Evolutionary conservation across 37 sponge, comb jelly and placozoan species (phyloP).

Genomic region (Spongilla lacustris): DNA sequence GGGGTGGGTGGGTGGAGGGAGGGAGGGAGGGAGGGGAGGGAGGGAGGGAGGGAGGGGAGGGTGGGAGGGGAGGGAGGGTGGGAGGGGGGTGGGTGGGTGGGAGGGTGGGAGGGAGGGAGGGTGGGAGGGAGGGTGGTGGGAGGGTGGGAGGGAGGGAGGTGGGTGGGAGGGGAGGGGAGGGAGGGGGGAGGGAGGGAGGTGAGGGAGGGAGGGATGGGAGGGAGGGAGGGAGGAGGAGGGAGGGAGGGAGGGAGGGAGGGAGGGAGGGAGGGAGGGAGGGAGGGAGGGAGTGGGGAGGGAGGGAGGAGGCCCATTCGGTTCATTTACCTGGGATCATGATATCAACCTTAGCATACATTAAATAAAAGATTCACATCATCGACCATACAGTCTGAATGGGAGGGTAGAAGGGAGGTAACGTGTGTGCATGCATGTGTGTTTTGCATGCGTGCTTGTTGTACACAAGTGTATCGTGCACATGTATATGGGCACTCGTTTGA

Average conservation of each 20-base stretch:
- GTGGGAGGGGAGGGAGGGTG: slow-evolving; percentile 3
- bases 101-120: background rate
- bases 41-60: slow-evolving; percentile 8
- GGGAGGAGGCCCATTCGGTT: too few relatives aligned
- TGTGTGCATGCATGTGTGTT: background rate
- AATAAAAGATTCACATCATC: slow-evolving; percentile 91
- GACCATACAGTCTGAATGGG: slow-evolving; percentile 78
- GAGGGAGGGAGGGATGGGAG: background rate
- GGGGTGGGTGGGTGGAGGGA: background rate
- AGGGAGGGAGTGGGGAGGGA: background rate
- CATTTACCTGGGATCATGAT: slow-evolving; percentile 84
- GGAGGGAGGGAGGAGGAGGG: background rate
- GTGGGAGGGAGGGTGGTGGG: background rate
- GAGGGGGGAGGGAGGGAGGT: background rate
- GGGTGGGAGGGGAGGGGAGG: slow-evolving; percentile 1
- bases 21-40: background rate
- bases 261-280: slow-evolving; percentile 2
- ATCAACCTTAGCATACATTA: slow-evolving; percentile 66
- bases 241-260: background rate
- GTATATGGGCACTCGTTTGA: too few relatives aligned
- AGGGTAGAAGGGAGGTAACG: too few relatives aligned
- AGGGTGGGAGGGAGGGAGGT: background rate
- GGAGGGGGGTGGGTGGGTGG: background rate
- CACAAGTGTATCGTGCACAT: too few relatives aligned
- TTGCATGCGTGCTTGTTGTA: background rate